These are phyloP conservation scores for Agapetus fuscipes DNA, from an alignment of 2,888 invertebrate genomes.

Conservation along the genomic window DNA sequence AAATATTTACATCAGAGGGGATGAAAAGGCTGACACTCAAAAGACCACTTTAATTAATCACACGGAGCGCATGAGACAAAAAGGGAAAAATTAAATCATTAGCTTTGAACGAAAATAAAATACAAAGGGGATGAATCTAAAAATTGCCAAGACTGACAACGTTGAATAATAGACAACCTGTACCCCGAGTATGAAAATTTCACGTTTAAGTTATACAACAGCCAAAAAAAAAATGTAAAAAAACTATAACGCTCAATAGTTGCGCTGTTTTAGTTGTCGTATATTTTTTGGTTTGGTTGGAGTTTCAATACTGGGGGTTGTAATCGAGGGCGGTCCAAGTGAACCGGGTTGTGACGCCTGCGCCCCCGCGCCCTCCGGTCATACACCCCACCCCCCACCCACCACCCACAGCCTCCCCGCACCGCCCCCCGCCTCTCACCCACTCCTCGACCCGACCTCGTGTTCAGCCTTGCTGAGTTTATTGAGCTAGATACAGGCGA, in stretches of 20 bases:
- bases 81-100: too few relatives aligned
- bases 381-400: constrained; percentile 9
- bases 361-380: constrained; percentile 11
- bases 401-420: constrained; percentile 1
- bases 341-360: constrained; percentile 14
- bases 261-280: too few relatives aligned
- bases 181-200: not conserved
- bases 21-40: too few relatives aligned
- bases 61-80: too few relatives aligned
- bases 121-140: not conserved
- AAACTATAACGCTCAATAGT: too few relatives aligned
- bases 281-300: too few relatives aligned
- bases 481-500: too few relatives aligned
- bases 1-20: too few relatives aligned
- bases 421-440: not conserved
- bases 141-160: not conserved
- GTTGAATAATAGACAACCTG: constrained; percentile 9
- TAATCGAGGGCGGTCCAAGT: not conserved
- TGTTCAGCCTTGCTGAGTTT: too few relatives aligned
- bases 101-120: not conserved
- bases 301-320: constrained; percentile 1
- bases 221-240: too few relatives aligned
- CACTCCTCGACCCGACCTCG: not conserved
- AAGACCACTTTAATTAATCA: too few relatives aligned
- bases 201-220: too few relatives aligned